Conservation (phyloP, 2,113 vertebrate species). For the Irena cyanogastra region DNA sequence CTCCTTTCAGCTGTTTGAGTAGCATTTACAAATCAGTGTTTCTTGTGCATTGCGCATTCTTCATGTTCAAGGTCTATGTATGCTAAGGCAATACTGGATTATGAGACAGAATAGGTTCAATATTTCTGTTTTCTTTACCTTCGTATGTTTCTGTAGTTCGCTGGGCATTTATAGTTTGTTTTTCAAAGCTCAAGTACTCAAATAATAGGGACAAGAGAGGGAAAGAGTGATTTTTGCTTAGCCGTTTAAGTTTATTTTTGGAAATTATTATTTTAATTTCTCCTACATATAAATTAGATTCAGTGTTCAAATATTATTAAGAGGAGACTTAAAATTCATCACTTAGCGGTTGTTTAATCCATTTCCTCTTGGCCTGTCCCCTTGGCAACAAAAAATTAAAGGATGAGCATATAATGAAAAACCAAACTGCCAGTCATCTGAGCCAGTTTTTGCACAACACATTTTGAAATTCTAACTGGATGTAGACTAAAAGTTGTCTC, state of each 20-base stretch:
- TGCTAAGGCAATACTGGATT: neutral
- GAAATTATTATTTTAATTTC: neutral
- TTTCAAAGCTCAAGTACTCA: neutral
- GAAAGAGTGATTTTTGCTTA: neutral
- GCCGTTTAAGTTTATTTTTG: neutral
- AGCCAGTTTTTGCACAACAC: neutral
- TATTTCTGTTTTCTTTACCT: neutral
- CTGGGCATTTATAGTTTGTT: neutral
- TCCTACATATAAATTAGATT: neutral
- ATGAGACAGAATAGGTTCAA: neutral
- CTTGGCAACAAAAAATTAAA: slow-evolving; percentile 21
- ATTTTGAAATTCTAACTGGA: neutral
- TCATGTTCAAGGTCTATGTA: neutral
- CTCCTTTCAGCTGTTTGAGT: neutral
- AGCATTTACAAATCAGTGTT: neutral
- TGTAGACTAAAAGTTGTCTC: neutral
- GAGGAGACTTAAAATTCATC: neutral
- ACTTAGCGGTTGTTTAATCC: neutral
- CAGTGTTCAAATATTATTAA: neutral
- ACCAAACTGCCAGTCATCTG: neutral
- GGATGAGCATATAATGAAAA: neutral
- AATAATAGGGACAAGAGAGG: neutral
- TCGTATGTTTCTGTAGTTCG: neutral
- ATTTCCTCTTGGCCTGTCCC: neutral
- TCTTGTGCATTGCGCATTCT: neutral